A percentile compares a stretch with the other conserved stretches of the same genome.
phyloP scores from a whole-genome alignment of 2,797 vertebrate species.

The Hydrophis major region DNA sequence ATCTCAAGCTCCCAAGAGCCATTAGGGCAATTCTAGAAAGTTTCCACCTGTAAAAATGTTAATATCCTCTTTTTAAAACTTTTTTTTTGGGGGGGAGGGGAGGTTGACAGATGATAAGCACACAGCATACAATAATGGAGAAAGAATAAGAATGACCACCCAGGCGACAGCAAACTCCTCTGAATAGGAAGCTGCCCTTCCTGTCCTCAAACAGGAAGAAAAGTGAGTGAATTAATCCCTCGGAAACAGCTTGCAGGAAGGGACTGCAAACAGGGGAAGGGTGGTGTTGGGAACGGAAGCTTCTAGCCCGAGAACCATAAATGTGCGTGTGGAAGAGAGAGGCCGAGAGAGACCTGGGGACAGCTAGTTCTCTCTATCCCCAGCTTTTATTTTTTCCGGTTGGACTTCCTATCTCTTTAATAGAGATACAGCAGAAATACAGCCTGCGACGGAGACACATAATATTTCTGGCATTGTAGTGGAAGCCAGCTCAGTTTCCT shows the following conservation, averaged over 20 bases:
- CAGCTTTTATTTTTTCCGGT: not conserved
- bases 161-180: conserved; percentile 18
- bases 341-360: not conserved
- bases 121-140: not conserved
- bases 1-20: not conserved
- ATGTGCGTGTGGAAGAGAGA: conserved; percentile 5
- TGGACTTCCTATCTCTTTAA: not conserved
- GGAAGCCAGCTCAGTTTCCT: not conserved
- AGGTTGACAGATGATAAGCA: not conserved
- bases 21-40: not conserved
- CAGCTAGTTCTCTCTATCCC: not conserved
- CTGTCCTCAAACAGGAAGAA: conserved; percentile 40
- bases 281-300: conserved; percentile 53
- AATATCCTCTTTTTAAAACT: not conserved
- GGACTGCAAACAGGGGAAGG: conserved; percentile 42
- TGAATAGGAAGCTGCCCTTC: conserved; percentile 27
- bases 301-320: not conserved
- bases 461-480: not conserved
- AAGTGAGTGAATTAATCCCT: conserved; percentile 32
- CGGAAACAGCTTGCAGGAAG: conserved; percentile 57
- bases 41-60: not conserved
- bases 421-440: not conserved
- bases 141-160: not conserved
- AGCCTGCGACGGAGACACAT: not conserved
- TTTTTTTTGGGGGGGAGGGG: not conserved